Evolutionary conservation across 2,113 vertebrate species (phyloP), one percentile per base, ranked within the genome.

Genomic region (Oncorhynchus tshawytscha): DNA sequence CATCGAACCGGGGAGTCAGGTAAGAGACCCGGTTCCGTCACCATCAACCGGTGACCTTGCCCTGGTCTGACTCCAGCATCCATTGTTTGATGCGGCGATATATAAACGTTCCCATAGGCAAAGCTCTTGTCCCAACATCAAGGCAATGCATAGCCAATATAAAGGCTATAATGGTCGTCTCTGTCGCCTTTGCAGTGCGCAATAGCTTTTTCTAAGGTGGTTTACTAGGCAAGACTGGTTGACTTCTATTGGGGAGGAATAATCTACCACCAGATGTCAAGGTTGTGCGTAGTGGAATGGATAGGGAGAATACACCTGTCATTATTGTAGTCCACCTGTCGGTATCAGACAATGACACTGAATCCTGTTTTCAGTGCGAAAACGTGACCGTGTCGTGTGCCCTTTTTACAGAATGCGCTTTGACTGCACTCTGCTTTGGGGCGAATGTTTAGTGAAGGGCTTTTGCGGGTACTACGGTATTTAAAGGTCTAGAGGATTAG

Each of bases 1-100:
- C 97, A 64, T 98, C 97, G 65, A 98, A 98, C 91, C 96, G 97
- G 74, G 96, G 96, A 0, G 95, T 98, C 95, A 96, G 96, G 97
- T 98, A 88, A 70, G 86, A 91, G 87, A 51, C 11, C 16, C 34
- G n/a, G 45, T 22, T 49, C 12, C 31, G 34, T 4, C 8, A 39
- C 11, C 39, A 45, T 45, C 39, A 45, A 45, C 39, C 68, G 9
- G 45, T 69, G 31, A 6, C 31, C 7, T 34, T 54, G 74, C 51
- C 20, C 29, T 45, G 9, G 39, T 29, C 59, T 25, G 39, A 45
- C 66, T n/a, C 31, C 66, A 67, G 66, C 66, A 67, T 67, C 27
- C 13, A 20, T 39, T 25, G 5, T 22, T 62, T 8, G 59, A n/a
- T 3, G 59, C n/a, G n/a, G 59, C 2, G n/a, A 62, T 62, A 22